Conservation (phyloP, 2,113 vertebrate species). For the Hucho hucho region DNA sequence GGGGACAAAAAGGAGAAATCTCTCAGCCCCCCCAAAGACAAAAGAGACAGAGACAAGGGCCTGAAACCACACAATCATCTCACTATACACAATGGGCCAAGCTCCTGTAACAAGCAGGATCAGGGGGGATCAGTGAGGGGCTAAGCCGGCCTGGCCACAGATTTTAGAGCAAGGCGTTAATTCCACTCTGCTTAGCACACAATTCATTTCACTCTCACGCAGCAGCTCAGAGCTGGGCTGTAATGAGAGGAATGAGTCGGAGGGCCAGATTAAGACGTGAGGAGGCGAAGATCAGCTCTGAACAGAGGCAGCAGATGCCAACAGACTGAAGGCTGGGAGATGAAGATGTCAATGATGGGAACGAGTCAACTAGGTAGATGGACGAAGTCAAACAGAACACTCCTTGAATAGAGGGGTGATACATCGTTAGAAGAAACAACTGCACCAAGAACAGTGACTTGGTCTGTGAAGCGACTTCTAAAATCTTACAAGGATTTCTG, state of each 20-base stretch:
- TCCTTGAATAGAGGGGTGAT: constrained; percentile 4
- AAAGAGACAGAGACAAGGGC: constrained; percentile 78
- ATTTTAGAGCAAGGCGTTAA: constrained; percentile 73
- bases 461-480: constrained; percentile 45
- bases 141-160: constrained; percentile 67
- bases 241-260: constrained; percentile 52
- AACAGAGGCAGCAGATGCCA: constrained; percentile 56
- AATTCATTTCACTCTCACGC: constrained; percentile 71
- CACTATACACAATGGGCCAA: constrained; percentile 69
- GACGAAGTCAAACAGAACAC: constrained; percentile 27
- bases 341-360: constrained; percentile 44
- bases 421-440: constrained; percentile 20
- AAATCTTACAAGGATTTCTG: constrained; percentile 31
- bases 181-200: constrained; percentile 74
- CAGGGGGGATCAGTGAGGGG: constrained; percentile 68
- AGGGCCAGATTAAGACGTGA: constrained; percentile 67
- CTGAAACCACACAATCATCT: constrained; percentile 74
- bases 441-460: constrained; percentile 8
- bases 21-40: constrained; percentile 78
- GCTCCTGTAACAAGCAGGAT: constrained; percentile 75
- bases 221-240: constrained; percentile 53
- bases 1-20: constrained; percentile 75
- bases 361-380: constrained; percentile 31
- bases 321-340: constrained; percentile 39
- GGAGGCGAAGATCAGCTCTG: constrained; percentile 44